Conservation (phyloP, 2,113 vertebrate genomes). For the Herpetotheres cachinnans region DNA sequence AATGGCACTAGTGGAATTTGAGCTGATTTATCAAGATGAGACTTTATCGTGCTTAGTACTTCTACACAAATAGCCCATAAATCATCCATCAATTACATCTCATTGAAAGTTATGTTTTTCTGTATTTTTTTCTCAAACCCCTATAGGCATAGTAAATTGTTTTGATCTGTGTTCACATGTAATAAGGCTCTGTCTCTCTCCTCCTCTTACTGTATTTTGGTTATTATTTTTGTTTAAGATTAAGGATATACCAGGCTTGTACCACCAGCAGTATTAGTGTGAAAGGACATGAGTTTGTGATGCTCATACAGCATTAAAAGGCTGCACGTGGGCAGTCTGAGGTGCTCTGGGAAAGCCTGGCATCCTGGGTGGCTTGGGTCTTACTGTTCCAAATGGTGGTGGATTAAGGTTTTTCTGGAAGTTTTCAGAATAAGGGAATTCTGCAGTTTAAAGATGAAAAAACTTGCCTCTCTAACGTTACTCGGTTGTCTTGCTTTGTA, state of each 20-base stretch:
- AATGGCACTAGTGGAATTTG: slow-evolving; percentile 29
- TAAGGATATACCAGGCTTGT: neutral
- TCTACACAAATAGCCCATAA: neutral
- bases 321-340: neutral
- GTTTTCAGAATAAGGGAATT: neutral
- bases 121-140: neutral
- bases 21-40: slow-evolving; percentile 36
- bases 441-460: neutral
- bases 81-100: slow-evolving; percentile 2
- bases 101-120: neutral
- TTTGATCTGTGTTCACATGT: neutral
- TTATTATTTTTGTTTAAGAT: neutral
- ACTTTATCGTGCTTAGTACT: neutral
- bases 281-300: neutral
- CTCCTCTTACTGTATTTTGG: neutral
- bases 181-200: neutral
- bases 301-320: neutral
- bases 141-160: neutral
- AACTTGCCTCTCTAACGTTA: neutral
- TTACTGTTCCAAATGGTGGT: neutral
- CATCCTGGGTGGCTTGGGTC: fast-evolving
- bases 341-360: neutral
- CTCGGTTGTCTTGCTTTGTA: neutral
- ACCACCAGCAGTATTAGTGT: neutral
- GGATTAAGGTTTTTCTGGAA: neutral